Percentiles rank a stretch among this genome's conserved stretches.
phyloP scores from a whole-genome alignment of 2,888 invertebrate genomes.

The Aelia acuminata region DNA sequence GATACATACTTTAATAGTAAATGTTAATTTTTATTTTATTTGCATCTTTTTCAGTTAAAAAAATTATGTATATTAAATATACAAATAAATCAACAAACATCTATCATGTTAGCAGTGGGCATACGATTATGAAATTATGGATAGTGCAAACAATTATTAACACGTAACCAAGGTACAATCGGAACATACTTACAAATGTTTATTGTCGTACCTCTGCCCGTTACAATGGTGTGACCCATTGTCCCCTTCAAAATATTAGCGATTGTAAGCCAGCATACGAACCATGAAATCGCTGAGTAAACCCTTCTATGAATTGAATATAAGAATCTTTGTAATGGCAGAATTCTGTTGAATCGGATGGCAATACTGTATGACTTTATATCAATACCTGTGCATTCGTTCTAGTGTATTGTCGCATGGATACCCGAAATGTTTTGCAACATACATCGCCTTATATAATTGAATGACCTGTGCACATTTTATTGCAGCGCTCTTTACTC shows the following conservation, averaged over 20 bases:
- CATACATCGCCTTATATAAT: not conserved
- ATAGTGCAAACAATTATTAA: not conserved
- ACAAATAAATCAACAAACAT: no score
- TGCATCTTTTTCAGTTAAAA: no score
- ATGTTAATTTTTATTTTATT: no score
- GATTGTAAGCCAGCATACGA: not conserved
- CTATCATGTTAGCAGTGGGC: not conserved
- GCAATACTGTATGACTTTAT: not conserved
- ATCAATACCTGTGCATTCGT: not conserved
- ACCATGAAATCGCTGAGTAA: slow-evolving; percentile 2
- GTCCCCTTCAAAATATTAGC: no score
- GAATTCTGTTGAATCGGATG: not conserved
- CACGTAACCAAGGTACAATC: not conserved
- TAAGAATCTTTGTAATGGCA: not conserved
- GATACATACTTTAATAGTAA: no score
- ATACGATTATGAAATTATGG: not conserved
- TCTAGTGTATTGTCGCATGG: not conserved
- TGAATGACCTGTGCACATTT: slow-evolving; percentile 1
- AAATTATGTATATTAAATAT: no score
- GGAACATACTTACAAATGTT: not conserved
- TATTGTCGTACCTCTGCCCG: not conserved
- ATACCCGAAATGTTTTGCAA: not conserved
- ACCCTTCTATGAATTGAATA: not conserved
- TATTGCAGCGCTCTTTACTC: not conserved
- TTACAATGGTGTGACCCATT: not conserved